A percentile compares a stretch with the other conserved stretches of the same genome.
Conservation (phyloP, 2,113 vertebrate genomes). For the Notiomystis cincta region DNA sequence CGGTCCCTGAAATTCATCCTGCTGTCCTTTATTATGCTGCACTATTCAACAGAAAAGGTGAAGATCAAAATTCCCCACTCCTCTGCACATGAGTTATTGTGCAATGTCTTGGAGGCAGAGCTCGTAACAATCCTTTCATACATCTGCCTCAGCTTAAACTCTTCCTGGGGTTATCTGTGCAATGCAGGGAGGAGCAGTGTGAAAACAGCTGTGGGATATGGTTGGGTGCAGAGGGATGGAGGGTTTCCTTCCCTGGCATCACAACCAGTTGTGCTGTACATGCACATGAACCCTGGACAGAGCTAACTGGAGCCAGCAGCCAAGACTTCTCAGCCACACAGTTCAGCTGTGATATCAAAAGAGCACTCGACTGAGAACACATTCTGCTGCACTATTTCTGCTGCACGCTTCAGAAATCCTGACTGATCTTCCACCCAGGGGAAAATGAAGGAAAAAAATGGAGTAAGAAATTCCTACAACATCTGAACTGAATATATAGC, state of each 20-base stretch:
- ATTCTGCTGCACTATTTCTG: not conserved
- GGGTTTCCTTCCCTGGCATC: not conserved
- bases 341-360: not conserved
- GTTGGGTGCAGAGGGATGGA: not conserved
- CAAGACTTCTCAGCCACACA: not conserved
- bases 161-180: not conserved
- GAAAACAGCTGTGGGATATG: not conserved
- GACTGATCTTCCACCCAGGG: slow-evolving; percentile 23
- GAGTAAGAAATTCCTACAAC: slow-evolving; percentile 39
- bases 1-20: accelerated
- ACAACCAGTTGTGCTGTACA: not conserved
- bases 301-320: not conserved
- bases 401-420: not conserved
- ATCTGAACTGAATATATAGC: slow-evolving; percentile 67
- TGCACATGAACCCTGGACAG: not conserved
- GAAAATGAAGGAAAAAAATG: not conserved
- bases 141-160: not conserved
- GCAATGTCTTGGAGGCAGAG: not conserved
- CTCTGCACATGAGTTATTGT: not conserved
- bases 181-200: not conserved
- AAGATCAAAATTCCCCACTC: not conserved
- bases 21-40: not conserved
- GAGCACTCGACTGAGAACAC: not conserved
- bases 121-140: not conserved
- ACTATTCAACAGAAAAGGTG: not conserved